Conservation (phyloP, 2,888 invertebrate species). For the Nomada ruficornis region DNA sequence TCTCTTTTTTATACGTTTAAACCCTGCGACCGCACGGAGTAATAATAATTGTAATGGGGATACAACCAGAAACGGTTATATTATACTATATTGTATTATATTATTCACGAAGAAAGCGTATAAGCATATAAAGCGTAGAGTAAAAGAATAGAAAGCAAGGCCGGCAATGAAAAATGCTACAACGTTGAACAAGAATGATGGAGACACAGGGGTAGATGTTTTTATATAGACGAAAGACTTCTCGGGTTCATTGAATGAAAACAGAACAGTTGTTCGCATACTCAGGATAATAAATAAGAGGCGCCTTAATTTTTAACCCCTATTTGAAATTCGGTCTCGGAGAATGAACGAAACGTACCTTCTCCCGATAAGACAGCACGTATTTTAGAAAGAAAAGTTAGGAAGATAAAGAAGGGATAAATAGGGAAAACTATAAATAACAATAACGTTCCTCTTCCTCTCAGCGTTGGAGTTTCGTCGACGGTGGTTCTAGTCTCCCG, state of each 20-base stretch:
- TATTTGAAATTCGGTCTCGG: constrained; percentile 31
- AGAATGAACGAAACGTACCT: constrained; percentile 25
- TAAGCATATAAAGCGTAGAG: neutral
- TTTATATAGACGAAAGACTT: constrained; percentile 32
- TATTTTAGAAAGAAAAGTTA: neutral
- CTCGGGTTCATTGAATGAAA: constrained; percentile 13
- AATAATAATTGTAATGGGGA: constrained; percentile 8
- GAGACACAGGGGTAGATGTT: neutral
- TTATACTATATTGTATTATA: neutral
- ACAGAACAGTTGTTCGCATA: constrained; percentile 54
- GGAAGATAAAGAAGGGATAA: neutral
- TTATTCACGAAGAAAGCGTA: constrained; percentile 7
- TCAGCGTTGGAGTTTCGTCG: constrained; percentile 16
- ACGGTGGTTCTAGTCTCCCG: neutral
- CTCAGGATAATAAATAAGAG: constrained; percentile 64
- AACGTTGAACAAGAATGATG: neutral
- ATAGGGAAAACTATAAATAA: neutral
- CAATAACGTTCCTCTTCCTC: constrained; percentile 32
- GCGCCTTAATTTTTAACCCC: constrained; percentile 64
- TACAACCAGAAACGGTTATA: neutral
- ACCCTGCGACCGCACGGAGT: constrained; percentile 31
- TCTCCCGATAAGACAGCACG: constrained; percentile 30
- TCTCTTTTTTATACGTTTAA: constrained; percentile 60
- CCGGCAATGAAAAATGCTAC: too few relatives aligned
- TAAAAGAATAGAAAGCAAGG: too few relatives aligned